A percentile compares a stretch with the other conserved stretches of the same genome.
phyloP scores from a whole-genome alignment of 1,140 invertebrate species.

The Lysiphlebus fabarum region DNA sequence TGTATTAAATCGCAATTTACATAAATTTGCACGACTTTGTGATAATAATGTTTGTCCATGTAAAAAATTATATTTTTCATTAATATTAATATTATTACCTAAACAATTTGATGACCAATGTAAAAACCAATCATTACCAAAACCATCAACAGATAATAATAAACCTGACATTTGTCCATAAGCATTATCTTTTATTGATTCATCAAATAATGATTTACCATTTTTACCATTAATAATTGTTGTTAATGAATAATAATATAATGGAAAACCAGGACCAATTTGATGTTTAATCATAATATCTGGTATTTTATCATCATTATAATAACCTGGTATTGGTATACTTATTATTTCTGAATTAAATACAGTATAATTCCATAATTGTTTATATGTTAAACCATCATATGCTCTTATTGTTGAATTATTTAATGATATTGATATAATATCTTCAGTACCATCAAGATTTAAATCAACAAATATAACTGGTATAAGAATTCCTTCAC shows the following conservation, averaged over 20 bases:
- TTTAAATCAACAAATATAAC: conserved; percentile 75
- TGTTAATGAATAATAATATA: conserved; percentile 73
- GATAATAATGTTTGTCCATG: conserved; percentile 62
- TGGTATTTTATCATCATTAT: conserved; percentile 75
- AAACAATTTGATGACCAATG: conserved; percentile 72
- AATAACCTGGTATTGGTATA: conserved; percentile 77
- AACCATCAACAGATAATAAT: conserved; percentile 62
- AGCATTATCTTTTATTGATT: conserved; percentile 65
- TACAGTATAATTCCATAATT: conserved; percentile 72
- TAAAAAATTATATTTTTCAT: conserved; percentile 45
- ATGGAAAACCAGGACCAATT: conserved; percentile 69
- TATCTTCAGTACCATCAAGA: conserved; percentile 70
- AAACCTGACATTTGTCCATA: conserved; percentile 67
- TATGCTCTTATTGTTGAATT: conserved; percentile 73
- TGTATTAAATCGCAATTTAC: conserved; percentile 69
- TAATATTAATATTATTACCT: conserved; percentile 51
- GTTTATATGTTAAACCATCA: conserved; percentile 64
- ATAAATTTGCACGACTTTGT: conserved; percentile 68
- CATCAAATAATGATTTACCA: conserved; percentile 63
- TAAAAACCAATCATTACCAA: conserved; percentile 71
- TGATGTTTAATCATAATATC: conserved; percentile 82
- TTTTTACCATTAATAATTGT: conserved; percentile 68
- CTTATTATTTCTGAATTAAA: conserved; percentile 64
- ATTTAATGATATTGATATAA: conserved; percentile 66
- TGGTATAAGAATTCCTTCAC: conserved; percentile 61